Evolutionary conservation across 2,113 vertebrate genomes (phyloP).

Genomic region (Mesembrinibis cayennensis): DNA sequence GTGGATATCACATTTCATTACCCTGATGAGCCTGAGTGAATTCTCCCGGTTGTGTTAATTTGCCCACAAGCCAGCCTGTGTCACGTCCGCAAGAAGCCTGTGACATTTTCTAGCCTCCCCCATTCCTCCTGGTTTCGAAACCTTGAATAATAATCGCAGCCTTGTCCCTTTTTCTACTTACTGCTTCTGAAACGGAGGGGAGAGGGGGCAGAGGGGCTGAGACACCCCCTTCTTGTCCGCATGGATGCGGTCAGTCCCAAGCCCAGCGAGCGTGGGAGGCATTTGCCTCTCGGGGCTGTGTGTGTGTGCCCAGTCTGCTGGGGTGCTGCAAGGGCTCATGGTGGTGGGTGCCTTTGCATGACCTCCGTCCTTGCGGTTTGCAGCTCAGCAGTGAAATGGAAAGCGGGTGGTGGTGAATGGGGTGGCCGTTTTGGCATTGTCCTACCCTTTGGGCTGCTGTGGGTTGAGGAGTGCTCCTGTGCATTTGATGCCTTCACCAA

Average conservation of each 20-base stretch:
- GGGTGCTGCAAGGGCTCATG: background rate
- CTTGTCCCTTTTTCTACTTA: background rate
- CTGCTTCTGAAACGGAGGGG: background rate
- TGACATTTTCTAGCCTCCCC: slow-evolving; percentile 39
- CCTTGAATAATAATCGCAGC: background rate
- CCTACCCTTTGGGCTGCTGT: background rate
- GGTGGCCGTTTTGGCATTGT: fast-evolving
- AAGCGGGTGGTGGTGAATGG: background rate
- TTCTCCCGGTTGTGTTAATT: slow-evolving; percentile 44
- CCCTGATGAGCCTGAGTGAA: slow-evolving; percentile 22
- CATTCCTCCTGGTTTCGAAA: background rate
- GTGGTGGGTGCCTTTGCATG: background rate
- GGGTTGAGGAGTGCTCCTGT: background rate
- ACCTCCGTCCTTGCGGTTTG: background rate
- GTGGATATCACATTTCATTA: slow-evolving; percentile 71
- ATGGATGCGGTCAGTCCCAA: background rate
- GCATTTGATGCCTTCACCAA: background rate
- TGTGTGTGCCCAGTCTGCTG: background rate
- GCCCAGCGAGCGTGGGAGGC: background rate
- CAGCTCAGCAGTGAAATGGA: background rate
- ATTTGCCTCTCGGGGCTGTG: background rate
- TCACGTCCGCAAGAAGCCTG: background rate
- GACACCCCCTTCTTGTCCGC: background rate
- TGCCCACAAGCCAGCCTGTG: slow-evolving; percentile 44
- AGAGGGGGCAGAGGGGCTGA: background rate